phyloP scores from a whole-genome alignment of 2,888 invertebrate genomes.

The Sceliomorpha sp. region DNA sequence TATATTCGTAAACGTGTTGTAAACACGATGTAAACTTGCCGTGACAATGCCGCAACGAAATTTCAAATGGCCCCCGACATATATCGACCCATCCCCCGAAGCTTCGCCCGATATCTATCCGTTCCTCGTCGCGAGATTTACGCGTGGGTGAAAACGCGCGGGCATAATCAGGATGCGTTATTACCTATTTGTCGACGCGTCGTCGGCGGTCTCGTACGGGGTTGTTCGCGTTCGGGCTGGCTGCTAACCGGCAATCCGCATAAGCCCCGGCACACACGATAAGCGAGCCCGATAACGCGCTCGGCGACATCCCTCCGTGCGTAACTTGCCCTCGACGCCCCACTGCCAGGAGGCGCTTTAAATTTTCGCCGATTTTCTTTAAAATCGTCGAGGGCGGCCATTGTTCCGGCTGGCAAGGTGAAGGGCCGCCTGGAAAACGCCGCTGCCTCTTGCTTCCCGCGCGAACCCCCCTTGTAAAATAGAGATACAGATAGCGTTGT shows the following conservation, averaged over 20 bases:
- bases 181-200: slow-evolving; percentile 72
- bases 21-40: too few species aligned
- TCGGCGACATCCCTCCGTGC: slow-evolving; percentile 59
- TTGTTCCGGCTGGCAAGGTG: too few species aligned
- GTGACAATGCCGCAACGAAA: too few species aligned
- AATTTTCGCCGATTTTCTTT: slow-evolving; percentile 77
- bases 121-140: slow-evolving; percentile 44
- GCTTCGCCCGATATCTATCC: slow-evolving; percentile 24
- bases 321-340: slow-evolving; percentile 45
- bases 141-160: slow-evolving; percentile 43
- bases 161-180: slow-evolving; percentile 70
- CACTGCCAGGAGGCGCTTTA: too few species aligned
- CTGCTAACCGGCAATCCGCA: slow-evolving; percentile 68
- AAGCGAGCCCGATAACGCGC: slow-evolving; percentile 78
- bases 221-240: slow-evolving; percentile 49
- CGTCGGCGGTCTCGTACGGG: slow-evolving; percentile 37
- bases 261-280: slow-evolving; percentile 77
- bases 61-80: too few species aligned
- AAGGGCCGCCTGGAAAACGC: too few species aligned
- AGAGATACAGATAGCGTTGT: too few species aligned
- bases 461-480: too few species aligned
- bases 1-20: too few species aligned
- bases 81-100: too few species aligned
- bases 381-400: too few species aligned
- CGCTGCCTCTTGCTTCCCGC: too few species aligned